These are phyloP conservation scores for Rhopalosiphum padi DNA, from an alignment of 1,140 invertebrate species.

Conservation along the genomic window DNA sequence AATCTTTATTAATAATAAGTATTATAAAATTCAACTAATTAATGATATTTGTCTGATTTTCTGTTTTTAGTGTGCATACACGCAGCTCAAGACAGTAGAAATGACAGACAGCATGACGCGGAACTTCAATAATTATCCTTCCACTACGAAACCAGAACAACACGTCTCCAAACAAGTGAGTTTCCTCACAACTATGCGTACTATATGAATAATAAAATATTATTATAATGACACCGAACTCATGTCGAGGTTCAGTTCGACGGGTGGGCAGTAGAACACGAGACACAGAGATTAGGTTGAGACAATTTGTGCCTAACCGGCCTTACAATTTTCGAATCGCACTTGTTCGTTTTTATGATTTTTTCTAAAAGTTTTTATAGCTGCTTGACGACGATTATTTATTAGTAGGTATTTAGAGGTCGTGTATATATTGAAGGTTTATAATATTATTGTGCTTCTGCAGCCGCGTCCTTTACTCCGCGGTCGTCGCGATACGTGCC, in stretches of 20 bases:
- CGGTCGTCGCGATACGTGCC: slow-evolving; percentile 61
- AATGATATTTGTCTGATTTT: not conserved
- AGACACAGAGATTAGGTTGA: not conserved
- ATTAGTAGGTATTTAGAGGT: slow-evolving; percentile 34
- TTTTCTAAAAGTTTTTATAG: not conserved
- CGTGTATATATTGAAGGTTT: slow-evolving; percentile 40
- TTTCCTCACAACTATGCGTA: not conserved
- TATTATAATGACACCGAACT: not conserved
- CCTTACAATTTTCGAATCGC: not conserved
- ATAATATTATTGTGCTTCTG: not conserved
- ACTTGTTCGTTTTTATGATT: not conserved
- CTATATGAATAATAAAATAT: not conserved
- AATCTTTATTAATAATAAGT: not conserved
- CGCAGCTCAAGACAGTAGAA: slow-evolving; percentile 58
- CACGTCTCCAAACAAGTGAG: slow-evolving; percentile 46
- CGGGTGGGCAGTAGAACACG: not conserved
- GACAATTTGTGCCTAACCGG: not conserved
- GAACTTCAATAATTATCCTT: slow-evolving; percentile 56
- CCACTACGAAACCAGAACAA: slow-evolving; percentile 66
- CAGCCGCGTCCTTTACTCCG: slow-evolving; percentile 17
- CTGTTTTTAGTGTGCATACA: slow-evolving; percentile 55
- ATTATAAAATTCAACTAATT: not conserved
- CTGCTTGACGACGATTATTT: not conserved
- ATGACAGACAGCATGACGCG: slow-evolving; percentile 58
- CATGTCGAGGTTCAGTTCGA: not conserved